These are phyloP conservation scores for Galleria mellonella DNA, from an alignment of 1,140 invertebrate genomes.

Conservation along the genomic window DNA sequence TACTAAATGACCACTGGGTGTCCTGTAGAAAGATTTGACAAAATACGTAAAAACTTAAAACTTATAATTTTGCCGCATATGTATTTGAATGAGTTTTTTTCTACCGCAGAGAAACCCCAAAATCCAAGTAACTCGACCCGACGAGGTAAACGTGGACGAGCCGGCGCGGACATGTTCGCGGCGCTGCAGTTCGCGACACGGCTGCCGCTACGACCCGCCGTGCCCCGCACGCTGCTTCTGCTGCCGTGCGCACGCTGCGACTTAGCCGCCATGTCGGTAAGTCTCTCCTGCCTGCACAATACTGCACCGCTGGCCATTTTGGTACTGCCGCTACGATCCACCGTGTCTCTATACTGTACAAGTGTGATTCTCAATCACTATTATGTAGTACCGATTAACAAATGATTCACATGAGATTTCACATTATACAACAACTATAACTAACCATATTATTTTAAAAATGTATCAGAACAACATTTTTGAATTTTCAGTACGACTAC, in stretches of 20 bases:
- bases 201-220: slow-evolving; percentile 88
- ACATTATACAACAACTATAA: too few species aligned
- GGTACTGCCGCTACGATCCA: too few species aligned
- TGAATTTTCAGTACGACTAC: slow-evolving; percentile 80
- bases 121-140: slow-evolving; percentile 19
- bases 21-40: too few species aligned
- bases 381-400: too few species aligned
- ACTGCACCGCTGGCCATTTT: too few species aligned
- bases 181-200: slow-evolving; percentile 85
- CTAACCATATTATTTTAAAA: too few species aligned
- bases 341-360: too few species aligned
- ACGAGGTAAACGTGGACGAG: background rate
- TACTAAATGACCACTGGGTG: too few species aligned
- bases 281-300: slow-evolving; percentile 11
- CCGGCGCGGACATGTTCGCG: slow-evolving; percentile 78
- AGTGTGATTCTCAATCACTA: too few species aligned
- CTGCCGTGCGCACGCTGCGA: slow-evolving; percentile 87
- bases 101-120: slow-evolving; percentile 30
- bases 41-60: too few species aligned
- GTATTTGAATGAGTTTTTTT: background rate
- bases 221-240: slow-evolving; percentile 88
- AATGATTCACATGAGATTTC: too few species aligned
- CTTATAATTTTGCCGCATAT: too few species aligned
- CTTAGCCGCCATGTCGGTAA: slow-evolving; percentile 79
- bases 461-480: background rate